Conservation (phyloP, 2,888 invertebrate species). For the Scaptomyza cyrtandrae region DNA sequence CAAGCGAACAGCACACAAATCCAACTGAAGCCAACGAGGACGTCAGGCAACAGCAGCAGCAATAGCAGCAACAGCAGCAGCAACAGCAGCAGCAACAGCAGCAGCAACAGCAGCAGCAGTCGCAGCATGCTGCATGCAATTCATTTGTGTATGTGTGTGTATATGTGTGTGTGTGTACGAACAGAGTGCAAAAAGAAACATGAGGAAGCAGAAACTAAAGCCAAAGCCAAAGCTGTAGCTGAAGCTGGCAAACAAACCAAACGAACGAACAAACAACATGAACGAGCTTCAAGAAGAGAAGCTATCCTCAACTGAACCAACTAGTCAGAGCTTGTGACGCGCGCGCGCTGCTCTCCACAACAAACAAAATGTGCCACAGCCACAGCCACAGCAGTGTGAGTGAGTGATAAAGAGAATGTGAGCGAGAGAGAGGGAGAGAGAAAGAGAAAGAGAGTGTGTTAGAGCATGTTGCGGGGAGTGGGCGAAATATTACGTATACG, state of each 20-base stretch:
- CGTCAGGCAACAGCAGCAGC: conserved; percentile 41
- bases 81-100: conserved; percentile 12
- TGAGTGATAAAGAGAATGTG: not conserved
- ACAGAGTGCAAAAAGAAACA: conserved; percentile 58
- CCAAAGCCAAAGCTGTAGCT: conserved; percentile 40
- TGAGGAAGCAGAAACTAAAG: conserved; percentile 53
- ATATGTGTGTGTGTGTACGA: conserved; percentile 37
- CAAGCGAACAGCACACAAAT: conserved; percentile 70
- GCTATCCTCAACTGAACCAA: conserved; percentile 37
- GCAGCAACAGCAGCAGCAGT: conserved; percentile 12
- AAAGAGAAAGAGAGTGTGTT: not conserved
- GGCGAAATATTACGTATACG: conserved; percentile 65
- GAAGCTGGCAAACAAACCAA: conserved; percentile 54
- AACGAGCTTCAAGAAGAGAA: conserved; percentile 44
- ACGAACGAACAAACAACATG: conserved; percentile 51
- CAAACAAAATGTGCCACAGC: conserved; percentile 49
- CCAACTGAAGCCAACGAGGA: conserved; percentile 61
- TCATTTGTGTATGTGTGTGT: conserved; percentile 28
- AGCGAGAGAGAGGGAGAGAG: not conserved
- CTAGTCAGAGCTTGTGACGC: conserved; percentile 66
- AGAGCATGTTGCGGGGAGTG: conserved; percentile 14
- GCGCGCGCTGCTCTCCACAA: conserved; percentile 65
- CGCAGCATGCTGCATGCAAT: conserved; percentile 44
- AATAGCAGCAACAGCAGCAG: conserved; percentile 30
- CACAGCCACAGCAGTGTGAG: not conserved